phyloP scores from a whole-genome alignment of 2,113 vertebrate species.

The Fregetta grallaria region DNA sequence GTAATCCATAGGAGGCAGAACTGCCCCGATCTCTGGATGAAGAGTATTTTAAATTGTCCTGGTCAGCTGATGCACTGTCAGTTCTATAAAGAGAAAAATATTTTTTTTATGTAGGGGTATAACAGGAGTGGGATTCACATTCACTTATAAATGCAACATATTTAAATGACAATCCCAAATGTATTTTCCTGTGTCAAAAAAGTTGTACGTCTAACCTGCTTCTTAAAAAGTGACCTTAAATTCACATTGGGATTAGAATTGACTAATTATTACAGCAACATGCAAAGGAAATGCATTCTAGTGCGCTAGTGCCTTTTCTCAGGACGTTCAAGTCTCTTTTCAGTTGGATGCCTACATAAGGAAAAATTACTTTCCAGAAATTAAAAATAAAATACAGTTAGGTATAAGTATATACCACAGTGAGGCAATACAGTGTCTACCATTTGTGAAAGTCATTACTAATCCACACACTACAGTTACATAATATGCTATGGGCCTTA shows the following conservation, averaged over 20 bases:
- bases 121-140: slow-evolving; percentile 35
- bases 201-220: not conserved
- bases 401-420: not conserved
- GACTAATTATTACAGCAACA: not conserved
- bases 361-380: not conserved
- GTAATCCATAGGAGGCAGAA: slow-evolving; percentile 85
- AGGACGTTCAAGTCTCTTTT: not conserved
- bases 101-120: slow-evolving; percentile 16
- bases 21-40: slow-evolving; percentile 87
- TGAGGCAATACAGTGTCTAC: not conserved
- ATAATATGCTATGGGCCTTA: not conserved
- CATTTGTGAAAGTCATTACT: not conserved
- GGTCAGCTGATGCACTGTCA: slow-evolving; percentile 90
- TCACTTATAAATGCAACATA: slow-evolving; percentile 7
- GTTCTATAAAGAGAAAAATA: slow-evolving; percentile 81
- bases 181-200: not conserved
- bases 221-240: not conserved
- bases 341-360: not conserved
- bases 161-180: slow-evolving; percentile 20
- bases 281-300: not conserved
- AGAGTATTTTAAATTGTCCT: slow-evolving; percentile 92
- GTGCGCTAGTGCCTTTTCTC: not conserved
- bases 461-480: not conserved
- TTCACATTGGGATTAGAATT: not conserved
- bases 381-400: not conserved